phyloP scores from a whole-genome alignment of 2,797 vertebrate species.

The Simalia tracyae region DNA sequence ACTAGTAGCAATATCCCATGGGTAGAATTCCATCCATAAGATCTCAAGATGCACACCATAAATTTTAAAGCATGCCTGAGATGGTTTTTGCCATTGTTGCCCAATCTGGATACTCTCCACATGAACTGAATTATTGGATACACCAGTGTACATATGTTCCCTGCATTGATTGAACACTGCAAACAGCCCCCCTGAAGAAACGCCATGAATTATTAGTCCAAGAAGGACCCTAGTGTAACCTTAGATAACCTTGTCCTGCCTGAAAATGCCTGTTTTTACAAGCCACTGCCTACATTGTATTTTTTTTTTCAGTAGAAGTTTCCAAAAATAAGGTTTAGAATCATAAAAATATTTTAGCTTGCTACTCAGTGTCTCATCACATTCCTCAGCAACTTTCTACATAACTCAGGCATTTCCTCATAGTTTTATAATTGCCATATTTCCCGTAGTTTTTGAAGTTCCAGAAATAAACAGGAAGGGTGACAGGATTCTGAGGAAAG shows the following conservation, averaged over 20 bases:
- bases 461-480: conserved; percentile 45
- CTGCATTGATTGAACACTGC: not conserved
- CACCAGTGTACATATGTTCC: not conserved
- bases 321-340: conserved; percentile 11
- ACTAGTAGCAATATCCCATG: too few species aligned
- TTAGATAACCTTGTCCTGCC: not conserved
- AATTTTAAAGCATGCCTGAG: not conserved
- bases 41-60: not conserved
- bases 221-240: not conserved
- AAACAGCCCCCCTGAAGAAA: not conserved
- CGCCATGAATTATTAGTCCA: not conserved
- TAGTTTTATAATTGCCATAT: not conserved
- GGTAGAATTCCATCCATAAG: not conserved
- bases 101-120: not conserved
- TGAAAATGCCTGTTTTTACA: conserved; percentile 5
- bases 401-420: conserved; percentile 27
- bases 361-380: conserved; percentile 19
- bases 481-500: conserved; percentile 30
- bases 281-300: not conserved
- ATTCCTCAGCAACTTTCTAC: conserved; percentile 42
- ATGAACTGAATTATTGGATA: not conserved
- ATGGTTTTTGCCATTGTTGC: not conserved
- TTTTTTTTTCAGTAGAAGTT: conserved; percentile 1
- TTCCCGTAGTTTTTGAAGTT: conserved; percentile 16
- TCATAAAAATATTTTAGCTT: conserved; percentile 17